Conservation (phyloP, 2,888 invertebrate genomes). For the Caprella mutica region DNA sequence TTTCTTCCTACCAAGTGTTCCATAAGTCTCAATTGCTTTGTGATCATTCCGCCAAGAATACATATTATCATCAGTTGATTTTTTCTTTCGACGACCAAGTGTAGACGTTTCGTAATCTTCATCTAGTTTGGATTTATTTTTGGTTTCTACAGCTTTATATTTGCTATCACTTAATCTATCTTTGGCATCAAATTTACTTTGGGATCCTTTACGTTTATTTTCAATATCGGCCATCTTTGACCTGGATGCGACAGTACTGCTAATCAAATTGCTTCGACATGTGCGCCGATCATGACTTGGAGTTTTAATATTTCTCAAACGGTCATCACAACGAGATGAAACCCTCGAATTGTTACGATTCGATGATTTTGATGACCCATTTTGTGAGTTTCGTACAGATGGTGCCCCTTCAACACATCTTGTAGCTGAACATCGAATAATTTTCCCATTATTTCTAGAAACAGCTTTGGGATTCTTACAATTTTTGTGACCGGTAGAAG, state of each 20-base stretch:
- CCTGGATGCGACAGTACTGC: neutral
- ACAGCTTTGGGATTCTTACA: neutral
- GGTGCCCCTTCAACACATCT: neutral
- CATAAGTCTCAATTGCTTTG: constrained; percentile 20
- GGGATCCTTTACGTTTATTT: neutral
- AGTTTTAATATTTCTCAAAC: neutral
- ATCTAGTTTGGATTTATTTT: constrained; percentile 2
- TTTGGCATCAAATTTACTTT: neutral
- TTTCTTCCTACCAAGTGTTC: constrained; percentile 22
- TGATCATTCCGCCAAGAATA: constrained; percentile 1
- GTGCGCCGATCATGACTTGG: neutral
- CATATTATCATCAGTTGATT: constrained; percentile 14
- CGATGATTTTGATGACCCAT: neutral
- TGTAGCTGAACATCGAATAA: too few relatives aligned
- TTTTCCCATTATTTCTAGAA: too few relatives aligned
- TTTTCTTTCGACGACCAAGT: constrained; percentile 23
- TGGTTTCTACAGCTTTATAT: neutral
- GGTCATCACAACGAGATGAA: too few relatives aligned
- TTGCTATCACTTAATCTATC: neutral
- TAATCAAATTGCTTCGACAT: neutral
- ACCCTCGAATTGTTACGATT: too few relatives aligned
- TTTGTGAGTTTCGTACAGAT: neutral
- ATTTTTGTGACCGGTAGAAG: neutral
- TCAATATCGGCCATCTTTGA: neutral
- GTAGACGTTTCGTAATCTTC: constrained; percentile 12